Evolutionary conservation across 2,888 invertebrate genomes (phyloP).

Genomic region (Paralinhomoeus sp.): DNA sequence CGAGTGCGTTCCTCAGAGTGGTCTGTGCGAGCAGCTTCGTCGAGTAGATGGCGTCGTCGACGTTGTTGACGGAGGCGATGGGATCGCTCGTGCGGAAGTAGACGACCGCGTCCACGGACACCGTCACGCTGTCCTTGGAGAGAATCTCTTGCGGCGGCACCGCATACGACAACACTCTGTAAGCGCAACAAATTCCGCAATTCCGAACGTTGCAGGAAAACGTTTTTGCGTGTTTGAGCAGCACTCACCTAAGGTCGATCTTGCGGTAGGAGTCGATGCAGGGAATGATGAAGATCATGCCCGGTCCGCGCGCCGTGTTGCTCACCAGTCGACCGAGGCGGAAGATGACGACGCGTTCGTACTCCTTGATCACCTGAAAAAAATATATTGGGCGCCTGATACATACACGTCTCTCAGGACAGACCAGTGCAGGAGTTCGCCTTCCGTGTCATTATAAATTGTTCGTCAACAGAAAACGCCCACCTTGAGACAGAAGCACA

Average conservation of each 20-base stretch:
- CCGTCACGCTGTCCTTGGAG: constrained; percentile 24
- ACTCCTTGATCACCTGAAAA: constrained; percentile 26
- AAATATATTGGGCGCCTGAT: too few species aligned
- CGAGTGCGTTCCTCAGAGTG: constrained; percentile 51
- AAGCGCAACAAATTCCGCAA: too few species aligned
- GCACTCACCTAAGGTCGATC: constrained; percentile 51
- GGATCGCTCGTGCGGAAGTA: constrained; percentile 23
- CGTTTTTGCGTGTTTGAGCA: not conserved
- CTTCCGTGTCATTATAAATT: too few species aligned
- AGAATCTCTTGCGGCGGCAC: constrained; percentile 25
- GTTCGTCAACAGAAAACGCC: too few species aligned
- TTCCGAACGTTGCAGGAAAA: too few species aligned
- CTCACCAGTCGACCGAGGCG: constrained; percentile 50
- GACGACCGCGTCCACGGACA: constrained; percentile 19
- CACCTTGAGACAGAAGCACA: constrained; percentile 24
- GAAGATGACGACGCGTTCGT: constrained; percentile 61
- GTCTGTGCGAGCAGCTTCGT: constrained; percentile 42
- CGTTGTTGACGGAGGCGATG: constrained; percentile 23
- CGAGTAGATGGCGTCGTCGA: constrained; percentile 36
- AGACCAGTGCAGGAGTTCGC: too few species aligned
- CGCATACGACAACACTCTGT: constrained; percentile 22
- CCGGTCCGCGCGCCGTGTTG: constrained; percentile 49
- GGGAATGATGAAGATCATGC: constrained; percentile 84
- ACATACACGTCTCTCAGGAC: too few species aligned
- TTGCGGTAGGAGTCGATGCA: constrained; percentile 71